Evolutionary conservation across 1,140 invertebrate species (phyloP).

Genomic region (Probaryconus sp.): DNA sequence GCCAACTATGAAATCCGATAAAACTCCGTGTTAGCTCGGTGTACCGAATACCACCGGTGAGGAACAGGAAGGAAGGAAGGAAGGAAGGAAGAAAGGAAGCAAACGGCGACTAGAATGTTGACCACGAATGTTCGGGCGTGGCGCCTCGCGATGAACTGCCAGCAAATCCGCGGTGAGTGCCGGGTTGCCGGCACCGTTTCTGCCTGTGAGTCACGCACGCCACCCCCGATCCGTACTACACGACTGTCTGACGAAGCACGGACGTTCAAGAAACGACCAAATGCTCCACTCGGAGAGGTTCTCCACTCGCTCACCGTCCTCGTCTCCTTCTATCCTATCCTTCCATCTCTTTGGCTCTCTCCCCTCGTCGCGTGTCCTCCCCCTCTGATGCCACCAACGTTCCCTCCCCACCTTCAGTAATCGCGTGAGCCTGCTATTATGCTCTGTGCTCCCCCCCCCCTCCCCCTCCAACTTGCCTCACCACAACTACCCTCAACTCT

Average conservation of each 20-base stretch:
- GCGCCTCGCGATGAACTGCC: constrained; percentile 77
- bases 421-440: constrained; percentile 39
- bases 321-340: not conserved
- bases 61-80: constrained; percentile 35
- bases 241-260: constrained; percentile 48
- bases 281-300: constrained; percentile 43
- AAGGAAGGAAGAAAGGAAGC: constrained; percentile 34
- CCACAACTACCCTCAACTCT: constrained; percentile 3
- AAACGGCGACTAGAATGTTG: constrained; percentile 51
- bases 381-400: no score
- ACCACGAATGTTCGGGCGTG: constrained; percentile 73
- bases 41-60: constrained; percentile 36
- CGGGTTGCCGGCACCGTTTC: constrained; percentile 66
- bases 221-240: constrained; percentile 61
- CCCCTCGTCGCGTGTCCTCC: constrained; percentile 35
- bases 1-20: no score
- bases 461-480: not conserved
- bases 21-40: not conserved
- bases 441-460: constrained; percentile 5
- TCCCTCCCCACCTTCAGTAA: constrained; percentile 12
- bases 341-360: constrained; percentile 31
- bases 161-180: constrained; percentile 64
- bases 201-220: constrained; percentile 72
- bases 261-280: constrained; percentile 49
- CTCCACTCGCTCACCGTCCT: constrained; percentile 19